phyloP scores from a whole-genome alignment of 1,140 invertebrate species.

The Brachionus angularis region DNA sequence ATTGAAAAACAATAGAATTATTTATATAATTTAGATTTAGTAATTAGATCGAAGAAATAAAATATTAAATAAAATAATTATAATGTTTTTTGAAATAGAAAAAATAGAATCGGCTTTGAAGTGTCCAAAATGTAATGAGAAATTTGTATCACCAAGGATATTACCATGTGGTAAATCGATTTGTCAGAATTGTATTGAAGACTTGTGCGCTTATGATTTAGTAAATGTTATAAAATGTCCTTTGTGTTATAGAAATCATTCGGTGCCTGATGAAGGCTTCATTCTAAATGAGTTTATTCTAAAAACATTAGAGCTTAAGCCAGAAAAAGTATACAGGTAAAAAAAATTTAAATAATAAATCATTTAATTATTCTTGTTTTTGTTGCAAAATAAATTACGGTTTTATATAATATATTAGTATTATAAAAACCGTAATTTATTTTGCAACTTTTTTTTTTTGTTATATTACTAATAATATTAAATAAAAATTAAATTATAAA shows the following conservation, averaged over 20 bases:
- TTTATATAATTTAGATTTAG: no score
- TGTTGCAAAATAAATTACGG: not conserved
- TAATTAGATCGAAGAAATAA: no score
- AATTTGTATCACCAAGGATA: conserved; percentile 26
- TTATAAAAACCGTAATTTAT: no score
- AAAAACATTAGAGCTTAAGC: conserved; percentile 5
- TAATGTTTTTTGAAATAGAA: conserved; percentile 27
- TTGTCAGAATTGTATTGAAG: conserved; percentile 25
- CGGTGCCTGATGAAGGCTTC: conserved; percentile 22
- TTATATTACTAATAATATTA: no score
- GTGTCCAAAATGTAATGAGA: not conserved
- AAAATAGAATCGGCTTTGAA: conserved; percentile 9
- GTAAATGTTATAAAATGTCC: conserved; percentile 36
- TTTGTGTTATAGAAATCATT: not conserved
- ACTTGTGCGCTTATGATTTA: conserved; percentile 2
- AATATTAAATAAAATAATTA: no score
- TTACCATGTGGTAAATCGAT: conserved; percentile 12
- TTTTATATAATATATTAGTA: no score
- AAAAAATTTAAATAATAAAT: not conserved
- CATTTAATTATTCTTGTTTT: not conserved
- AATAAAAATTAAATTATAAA: no score
- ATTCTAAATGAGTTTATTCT: conserved; percentile 33
- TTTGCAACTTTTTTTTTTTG: no score
- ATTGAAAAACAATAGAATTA: no score
- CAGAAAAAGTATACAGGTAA: conserved; percentile 29